Evolutionary conservation across 2,797 vertebrate species (phyloP), one percentile per base, ranked within the genome.

Genomic region (Bovichtus variegatus): DNA sequence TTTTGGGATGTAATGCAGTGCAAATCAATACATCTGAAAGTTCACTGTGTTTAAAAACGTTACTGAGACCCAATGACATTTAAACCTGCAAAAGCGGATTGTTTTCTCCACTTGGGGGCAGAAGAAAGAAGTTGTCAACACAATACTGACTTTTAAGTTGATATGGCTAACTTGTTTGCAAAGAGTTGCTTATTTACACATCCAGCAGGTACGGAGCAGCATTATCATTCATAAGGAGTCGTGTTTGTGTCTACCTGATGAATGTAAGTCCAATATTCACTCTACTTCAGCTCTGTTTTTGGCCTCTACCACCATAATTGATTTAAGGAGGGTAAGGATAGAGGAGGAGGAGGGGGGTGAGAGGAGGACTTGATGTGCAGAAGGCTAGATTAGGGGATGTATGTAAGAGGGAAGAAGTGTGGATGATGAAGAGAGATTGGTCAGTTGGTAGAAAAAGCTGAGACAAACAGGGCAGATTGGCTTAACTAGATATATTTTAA

Each of bases 401-500:
- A 64, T 44, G 11, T 55, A 64, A 50, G 27, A 66, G 23, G 40
- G 18, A 53, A 13, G 36, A 64, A 15, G 19, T 63, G 43, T 51
- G 58, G 61, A 69, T 68, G 50, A 73, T 69, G 21, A 58, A 31
- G 23, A 80, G 13, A 59, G 19, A 77, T 51, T 50, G n/a, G 10
- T 69, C 31, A 5, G 43, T 46, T 41, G 23, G 18, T n/a, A 18
- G 72, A 61, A 9, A 65, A 47, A 65, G 36, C 43, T 21, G 13
- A 57, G 19, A 49, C 8, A 38, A 47, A 57, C 27, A n/a, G 21
- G 31, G 63, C 38, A 46, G 9, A 31, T 74, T 27, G 12, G n/a
- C 34, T 80, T 57, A 85, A 76, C n/a, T 40, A 46, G 25, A 2
- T 69, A 34, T 78, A 49, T 57, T 71, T 53, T 21, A 58, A 76